Base-by-base conservation (phyloP, 2,797 vertebrate genomes). In the Schizothorax lantsangensis region DNA sequence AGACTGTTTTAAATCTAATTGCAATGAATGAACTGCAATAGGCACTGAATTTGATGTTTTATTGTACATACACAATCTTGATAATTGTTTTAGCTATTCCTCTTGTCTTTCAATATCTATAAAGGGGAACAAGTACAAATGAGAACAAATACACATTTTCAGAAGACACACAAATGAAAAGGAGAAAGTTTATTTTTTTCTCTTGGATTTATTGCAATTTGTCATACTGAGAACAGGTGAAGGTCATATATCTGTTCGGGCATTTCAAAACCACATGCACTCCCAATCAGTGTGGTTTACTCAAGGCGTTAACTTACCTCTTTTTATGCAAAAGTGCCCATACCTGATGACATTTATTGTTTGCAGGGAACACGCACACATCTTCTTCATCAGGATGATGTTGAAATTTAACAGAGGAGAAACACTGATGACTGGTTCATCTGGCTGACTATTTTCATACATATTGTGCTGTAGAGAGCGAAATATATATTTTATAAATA, bases 231-330 rank as follows among this genome's bases (percentile, higher is more conserved):
- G 23, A 19, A 36, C 45, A 21, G 38, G 57, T 66, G 9, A 66
- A 40, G 59, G 74, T 84, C 62, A 84, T 21, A 33, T 54, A 68
- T 40, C 83, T 68, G 21, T 84, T 52, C 2, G 0, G 8, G 8
- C 21, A 59, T 71, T 82, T 59, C 36, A 79, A 59, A 82, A 54
- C 21, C 43, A 45, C 30, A n/a, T 0, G 33, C 45, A 0, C 43
- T 68, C 9, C 57, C 36, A 75, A 57, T 74, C 62, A 81, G 12
- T 14, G 23, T 8, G 19, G 81, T 88, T 88, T 86, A 78, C 86
- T 64, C 1, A 89, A 89, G 89, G 89, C 30, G 89, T 88, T 77
- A 78, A 83, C 62, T 10, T 68, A 11, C 30, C 15, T 81, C 62
- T 86, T n/a, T 26, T 14, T 26, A 62, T 21, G 12, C 15, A n/a